Conservation (phyloP, 2,888 invertebrate species). For the Diogma glabrata region DNA sequence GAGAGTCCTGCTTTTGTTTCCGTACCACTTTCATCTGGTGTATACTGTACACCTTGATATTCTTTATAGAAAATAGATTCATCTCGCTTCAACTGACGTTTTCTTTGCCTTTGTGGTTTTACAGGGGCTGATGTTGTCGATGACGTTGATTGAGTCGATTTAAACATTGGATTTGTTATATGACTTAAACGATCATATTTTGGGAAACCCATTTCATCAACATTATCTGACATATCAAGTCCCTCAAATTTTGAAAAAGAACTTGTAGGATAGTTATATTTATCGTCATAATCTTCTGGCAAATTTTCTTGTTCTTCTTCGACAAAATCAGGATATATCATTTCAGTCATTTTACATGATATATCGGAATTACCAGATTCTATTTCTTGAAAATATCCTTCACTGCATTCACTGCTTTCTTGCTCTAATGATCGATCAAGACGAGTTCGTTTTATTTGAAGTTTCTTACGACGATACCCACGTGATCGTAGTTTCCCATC, state of each 20-base stretch:
- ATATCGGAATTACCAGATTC: slow-evolving; percentile 50
- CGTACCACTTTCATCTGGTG: slow-evolving; percentile 28
- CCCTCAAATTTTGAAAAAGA: slow-evolving; percentile 41
- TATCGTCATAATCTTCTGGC: slow-evolving; percentile 44
- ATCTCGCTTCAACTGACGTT: slow-evolving; percentile 33
- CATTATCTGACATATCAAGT: slow-evolving; percentile 49
- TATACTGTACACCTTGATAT: slow-evolving; percentile 20
- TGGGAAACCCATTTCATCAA: slow-evolving; percentile 55
- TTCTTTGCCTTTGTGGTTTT: slow-evolving; percentile 35
- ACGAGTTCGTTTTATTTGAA: slow-evolving; percentile 32
- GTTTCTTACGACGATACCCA: slow-evolving; percentile 54
- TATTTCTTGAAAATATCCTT: slow-evolving; percentile 50
- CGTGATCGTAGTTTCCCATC: slow-evolving; percentile 55
- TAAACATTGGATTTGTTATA: slow-evolving; percentile 34
- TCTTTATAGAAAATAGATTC: slow-evolving; percentile 26
- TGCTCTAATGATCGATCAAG: slow-evolving; percentile 35
- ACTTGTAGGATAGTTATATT: slow-evolving; percentile 35
- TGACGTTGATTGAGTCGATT: slow-evolving; percentile 21
- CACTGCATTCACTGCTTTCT: slow-evolving; percentile 52
- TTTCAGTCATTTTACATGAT: slow-evolving; percentile 36
- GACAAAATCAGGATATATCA: slow-evolving; percentile 30
- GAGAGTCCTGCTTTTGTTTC: slow-evolving; percentile 32
- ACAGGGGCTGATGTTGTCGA: slow-evolving; percentile 37
- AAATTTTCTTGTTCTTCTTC: slow-evolving; percentile 35
- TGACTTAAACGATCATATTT: slow-evolving; percentile 48